A percentile compares a stretch with the other conserved stretches of the same genome.
Evolutionary conservation across 1,140 invertebrate genomes (phyloP).

Genomic region (Eupristina koningsbergeri): DNA sequence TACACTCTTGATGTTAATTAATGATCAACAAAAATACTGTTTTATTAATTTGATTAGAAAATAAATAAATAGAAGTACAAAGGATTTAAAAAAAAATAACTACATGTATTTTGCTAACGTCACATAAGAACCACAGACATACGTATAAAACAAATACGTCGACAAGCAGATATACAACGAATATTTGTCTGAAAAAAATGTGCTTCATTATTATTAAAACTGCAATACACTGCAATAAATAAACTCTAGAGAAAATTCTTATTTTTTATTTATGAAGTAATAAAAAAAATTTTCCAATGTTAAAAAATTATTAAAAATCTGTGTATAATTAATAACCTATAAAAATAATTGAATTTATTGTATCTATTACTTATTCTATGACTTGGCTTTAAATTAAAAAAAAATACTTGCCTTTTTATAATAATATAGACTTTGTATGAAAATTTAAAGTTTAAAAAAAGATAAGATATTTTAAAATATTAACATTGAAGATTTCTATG

Average conservation of each 20-base stretch:
- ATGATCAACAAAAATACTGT: not conserved
- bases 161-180: conserved; percentile 50
- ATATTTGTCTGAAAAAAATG: conserved; percentile 43
- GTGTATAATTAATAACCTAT: too few relatives aligned
- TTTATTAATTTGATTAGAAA: not conserved
- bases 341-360: too few relatives aligned
- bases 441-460: conserved; percentile 17
- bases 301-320: conserved; percentile 15
- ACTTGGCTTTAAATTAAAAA: not conserved
- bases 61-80: not conserved
- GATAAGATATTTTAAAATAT: not conserved
- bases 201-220: conserved; percentile 42
- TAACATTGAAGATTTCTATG: not conserved
- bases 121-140: conserved; percentile 49
- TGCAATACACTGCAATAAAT: conserved; percentile 22
- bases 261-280: conserved; percentile 39
- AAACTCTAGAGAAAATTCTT: conserved; percentile 45
- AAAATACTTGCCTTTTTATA: not conserved
- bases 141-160: conserved; percentile 51
- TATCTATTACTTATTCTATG: too few relatives aligned
- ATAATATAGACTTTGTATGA: not conserved
- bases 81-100: conserved; percentile 37
- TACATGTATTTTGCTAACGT: conserved; percentile 47
- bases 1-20: not conserved
- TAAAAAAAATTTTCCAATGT: conserved; percentile 33